Evolutionary conservation across 2,113 vertebrate species (phyloP), one percentile per base, ranked within the genome.

Genomic region (Thamnaconus septentrionalis): DNA sequence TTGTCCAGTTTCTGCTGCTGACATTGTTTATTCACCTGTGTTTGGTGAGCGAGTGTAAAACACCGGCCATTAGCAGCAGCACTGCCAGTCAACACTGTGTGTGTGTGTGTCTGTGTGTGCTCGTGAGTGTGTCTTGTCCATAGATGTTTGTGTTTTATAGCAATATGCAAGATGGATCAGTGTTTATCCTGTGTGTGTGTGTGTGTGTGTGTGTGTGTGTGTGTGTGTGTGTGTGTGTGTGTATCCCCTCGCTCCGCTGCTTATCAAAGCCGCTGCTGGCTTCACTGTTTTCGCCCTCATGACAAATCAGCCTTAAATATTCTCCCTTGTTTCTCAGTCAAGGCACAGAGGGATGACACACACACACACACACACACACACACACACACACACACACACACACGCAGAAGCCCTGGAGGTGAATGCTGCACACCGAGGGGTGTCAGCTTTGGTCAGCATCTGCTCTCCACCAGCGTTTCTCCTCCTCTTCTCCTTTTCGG

Each of bases 391-490:
- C 53, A 50, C 58, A 41, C 56, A 58, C 5, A 39, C 18, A 54
- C 31, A 10, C 6, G 8, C 56, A 69, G 48, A 59, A 50, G 65
- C 56, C 62, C 68, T 57, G 52, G 58, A 80, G 78, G 61, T 78
- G 75, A 71, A 71, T 59, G 7, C 59, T 71, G 71, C 81, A 83
- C 76, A 67, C 67, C 48, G 62, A 59, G 62, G 80, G 78, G 81
- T 85, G 83, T 90, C 88, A 81, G 78, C 73, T 81, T 81, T 84
- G 84, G 84, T 89, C 81, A 86, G 73, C 68, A 48, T 86, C 53
- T 52, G 31, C 62, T 72, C 66, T 71, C 44, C 10, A 56, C 66
- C 68, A 42, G 39, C 66, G 67, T 71, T 77, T 66, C 61, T 56
- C 56, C 53, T 55, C 39, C 57, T 52, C 56, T 43, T 62, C 47